These are phyloP conservation scores for Arothron firmamentum DNA, from an alignment of 2,113 vertebrate species.

Conservation along the genomic window DNA sequence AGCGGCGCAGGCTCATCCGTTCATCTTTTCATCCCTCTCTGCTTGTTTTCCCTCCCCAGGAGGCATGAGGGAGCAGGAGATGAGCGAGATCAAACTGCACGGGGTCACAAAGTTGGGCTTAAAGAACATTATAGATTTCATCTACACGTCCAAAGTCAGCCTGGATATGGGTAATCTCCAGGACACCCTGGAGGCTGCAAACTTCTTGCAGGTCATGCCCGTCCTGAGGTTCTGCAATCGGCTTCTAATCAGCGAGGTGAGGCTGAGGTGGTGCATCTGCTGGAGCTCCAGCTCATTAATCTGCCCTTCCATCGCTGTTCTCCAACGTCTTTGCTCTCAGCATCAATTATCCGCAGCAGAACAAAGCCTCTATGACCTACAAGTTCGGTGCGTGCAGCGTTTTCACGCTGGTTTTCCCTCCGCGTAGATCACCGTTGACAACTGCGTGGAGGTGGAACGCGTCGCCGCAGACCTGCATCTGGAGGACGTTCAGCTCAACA, in stretches of 20 bases:
- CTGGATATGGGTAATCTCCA: conserved; percentile 75
- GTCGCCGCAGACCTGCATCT: conserved; percentile 73
- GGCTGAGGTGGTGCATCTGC: background rate
- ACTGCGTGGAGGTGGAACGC: conserved; percentile 77
- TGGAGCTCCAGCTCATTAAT: background rate
- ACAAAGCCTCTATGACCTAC: background rate
- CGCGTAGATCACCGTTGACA: conserved; percentile 74
- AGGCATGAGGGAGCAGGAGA: conserved; percentile 80
- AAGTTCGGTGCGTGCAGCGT: background rate
- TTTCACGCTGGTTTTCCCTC: background rate
- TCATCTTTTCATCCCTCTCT: conserved; percentile 23
- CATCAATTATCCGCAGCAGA: background rate
- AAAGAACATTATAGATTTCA: conserved; percentile 80
- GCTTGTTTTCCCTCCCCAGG: conserved; percentile 47
- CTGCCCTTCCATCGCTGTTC: conserved; percentile 1
- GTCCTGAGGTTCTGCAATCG: conserved; percentile 79
- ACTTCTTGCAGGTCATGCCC: conserved; percentile 80
- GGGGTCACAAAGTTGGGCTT: conserved; percentile 74
- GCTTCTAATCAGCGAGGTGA: conserved; percentile 79
- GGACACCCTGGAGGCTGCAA: conserved; percentile 80
- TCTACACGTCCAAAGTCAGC: conserved; percentile 76
- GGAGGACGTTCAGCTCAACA: conserved; percentile 69
- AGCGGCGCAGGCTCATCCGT: conserved; percentile 8
- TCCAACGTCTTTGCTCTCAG: background rate
- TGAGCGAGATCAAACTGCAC: conserved; percentile 79